Evolutionary conservation across 2,888 invertebrate species (phyloP).

Genomic region (Microchrysa polita): DNA sequence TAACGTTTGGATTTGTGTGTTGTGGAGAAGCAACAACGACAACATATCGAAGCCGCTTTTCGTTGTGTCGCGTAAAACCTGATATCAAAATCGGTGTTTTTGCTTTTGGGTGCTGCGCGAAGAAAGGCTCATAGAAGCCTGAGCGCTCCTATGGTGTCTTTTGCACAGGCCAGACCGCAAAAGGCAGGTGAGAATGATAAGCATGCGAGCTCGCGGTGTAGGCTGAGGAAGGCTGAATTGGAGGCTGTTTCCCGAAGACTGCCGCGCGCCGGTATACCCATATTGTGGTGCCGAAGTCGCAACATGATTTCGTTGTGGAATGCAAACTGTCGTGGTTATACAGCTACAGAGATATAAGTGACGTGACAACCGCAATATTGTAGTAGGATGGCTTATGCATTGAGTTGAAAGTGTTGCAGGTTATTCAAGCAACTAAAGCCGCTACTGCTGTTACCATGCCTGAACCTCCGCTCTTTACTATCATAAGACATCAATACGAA

Average conservation of each 20-base stretch:
- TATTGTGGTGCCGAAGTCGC: background rate
- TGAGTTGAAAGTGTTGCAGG: constrained; percentile 12
- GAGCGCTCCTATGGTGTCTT: no score
- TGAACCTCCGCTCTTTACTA: background rate
- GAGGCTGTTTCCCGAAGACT: background rate
- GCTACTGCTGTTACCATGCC: background rate
- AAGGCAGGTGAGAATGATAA: no score
- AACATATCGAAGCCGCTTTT: no score
- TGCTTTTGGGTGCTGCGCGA: background rate
- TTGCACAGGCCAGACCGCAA: no score
- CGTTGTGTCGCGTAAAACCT: no score
- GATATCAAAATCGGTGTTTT: constrained; percentile 13
- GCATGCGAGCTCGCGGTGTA: no score
- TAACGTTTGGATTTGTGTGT: constrained; percentile 8
- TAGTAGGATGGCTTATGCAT: background rate
- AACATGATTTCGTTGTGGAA: no score
- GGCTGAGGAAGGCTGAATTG: constrained; percentile 3
- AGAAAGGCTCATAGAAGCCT: background rate
- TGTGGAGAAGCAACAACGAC: constrained; percentile 14
- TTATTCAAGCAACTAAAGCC: constrained; percentile 8
- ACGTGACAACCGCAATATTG: no score
- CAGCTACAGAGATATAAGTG: no score
- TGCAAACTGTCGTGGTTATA: no score
- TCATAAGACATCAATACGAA: no score
- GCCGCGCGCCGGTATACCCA: no score